phyloP scores from a whole-genome alignment of 2,888 invertebrate genomes.

The Drosophila cognata region DNA sequence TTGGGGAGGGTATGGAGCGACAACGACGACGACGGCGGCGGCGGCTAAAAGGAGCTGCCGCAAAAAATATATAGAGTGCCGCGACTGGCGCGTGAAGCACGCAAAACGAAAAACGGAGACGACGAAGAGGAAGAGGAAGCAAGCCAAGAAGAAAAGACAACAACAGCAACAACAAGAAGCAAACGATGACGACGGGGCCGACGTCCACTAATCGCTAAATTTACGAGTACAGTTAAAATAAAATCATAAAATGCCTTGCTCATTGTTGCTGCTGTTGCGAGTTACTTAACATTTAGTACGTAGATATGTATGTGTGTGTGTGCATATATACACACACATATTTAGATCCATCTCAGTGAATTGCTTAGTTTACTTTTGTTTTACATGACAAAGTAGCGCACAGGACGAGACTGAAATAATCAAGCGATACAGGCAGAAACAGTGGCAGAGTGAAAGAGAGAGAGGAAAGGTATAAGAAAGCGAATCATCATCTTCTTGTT shows the following conservation, averaged over 20 bases:
- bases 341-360: conserved; percentile 23
- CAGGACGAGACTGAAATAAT: conserved; percentile 29
- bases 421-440: not conserved
- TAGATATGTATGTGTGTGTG: not conserved
- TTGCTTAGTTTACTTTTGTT: conserved; percentile 40
- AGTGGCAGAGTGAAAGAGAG: not conserved
- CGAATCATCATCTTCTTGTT: not conserved
- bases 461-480: not conserved
- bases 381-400: conserved; percentile 50
- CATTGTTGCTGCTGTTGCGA: conserved; percentile 40
- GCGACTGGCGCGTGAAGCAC: conserved; percentile 71
- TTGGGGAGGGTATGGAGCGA: conserved; percentile 60
- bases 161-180: conserved; percentile 23
- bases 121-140: conserved; percentile 23
- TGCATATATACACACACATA: not conserved
- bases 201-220: conserved; percentile 77
- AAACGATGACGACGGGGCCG: conserved; percentile 25
- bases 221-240: conserved; percentile 80
- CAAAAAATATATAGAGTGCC: conserved; percentile 66
- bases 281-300: conserved; percentile 31
- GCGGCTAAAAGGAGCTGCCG: conserved; percentile 68
- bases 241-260: conserved; percentile 71
- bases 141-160: conserved; percentile 35
- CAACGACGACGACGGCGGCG: conserved; percentile 28
- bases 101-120: conserved; percentile 52